Evolutionary conservation across 2,797 vertebrate genomes (phyloP), one percentile per base, ranked within the genome.

Genomic region (Sebastes steindachneri): DNA sequence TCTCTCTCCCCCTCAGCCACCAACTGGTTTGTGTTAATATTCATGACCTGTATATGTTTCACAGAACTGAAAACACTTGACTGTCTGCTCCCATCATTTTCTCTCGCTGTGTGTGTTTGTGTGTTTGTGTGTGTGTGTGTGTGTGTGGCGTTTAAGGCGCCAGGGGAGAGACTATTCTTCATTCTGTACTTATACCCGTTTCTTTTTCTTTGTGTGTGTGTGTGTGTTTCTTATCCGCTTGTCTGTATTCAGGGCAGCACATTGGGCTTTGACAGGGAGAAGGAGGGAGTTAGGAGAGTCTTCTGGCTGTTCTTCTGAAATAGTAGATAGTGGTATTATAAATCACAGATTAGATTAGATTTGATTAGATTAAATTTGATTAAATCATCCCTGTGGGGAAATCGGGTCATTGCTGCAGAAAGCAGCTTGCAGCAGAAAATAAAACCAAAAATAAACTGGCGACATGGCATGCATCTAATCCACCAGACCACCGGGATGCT

Each of bases 1-100:
- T 57, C 59, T 25, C 69, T 72, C 66, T 51, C 68, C 33, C 68
- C 12, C 75, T 82, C 77, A 74, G 66, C 84, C 78, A 82, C 89
- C 87, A 79, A 86, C 87, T 89, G 86, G n/a, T 87, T 90, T 79
- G 66, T 77, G 86, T 93, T 91, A 91, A 91, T 90, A 93, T 92
- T 92, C 86, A 89, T 91, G 88, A 90, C 87, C 87, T 88, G 84
- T 88, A 69, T 90, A 83, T 87, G 87, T 88, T 88, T 86, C 88
- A 75, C 79, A 82, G 77, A 90, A 79, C 77, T 91, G 67, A 84
- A 90, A 90, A 92, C 91, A 91, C 89, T 92, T 84, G 77, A 86
- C 82, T 89, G 86, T 89, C 87, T 91, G 89, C 89, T 93, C 85
- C 77, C 80, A 84, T 88, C 87, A 81, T 77, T 80, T 78, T 75